phyloP scores from a whole-genome alignment of 2,888 invertebrate species.

The Rhogogaster chlorosoma region DNA sequence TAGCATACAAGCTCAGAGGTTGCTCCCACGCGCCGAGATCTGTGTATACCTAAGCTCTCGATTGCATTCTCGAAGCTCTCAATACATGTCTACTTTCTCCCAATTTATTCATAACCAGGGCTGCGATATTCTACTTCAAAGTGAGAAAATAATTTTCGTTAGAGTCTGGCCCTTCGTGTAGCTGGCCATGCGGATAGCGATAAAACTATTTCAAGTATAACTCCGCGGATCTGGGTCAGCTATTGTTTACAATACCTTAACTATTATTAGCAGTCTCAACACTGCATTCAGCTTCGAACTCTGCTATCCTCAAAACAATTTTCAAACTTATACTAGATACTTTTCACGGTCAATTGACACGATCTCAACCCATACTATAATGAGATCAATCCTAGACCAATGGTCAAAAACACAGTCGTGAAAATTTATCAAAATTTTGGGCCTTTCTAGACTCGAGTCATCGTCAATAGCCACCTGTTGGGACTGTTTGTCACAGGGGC shows the following conservation, averaged over 20 bases:
- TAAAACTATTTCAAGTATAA: slow-evolving; percentile 44
- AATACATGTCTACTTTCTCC: not conserved
- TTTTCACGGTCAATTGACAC: slow-evolving; percentile 11
- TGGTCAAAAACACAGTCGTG: not conserved
- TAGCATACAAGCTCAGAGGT: slow-evolving; percentile 18
- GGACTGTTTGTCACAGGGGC: not conserved
- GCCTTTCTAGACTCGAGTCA: too few relatives aligned
- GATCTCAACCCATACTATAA: not conserved
- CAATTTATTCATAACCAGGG: not conserved
- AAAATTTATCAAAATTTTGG: not conserved
- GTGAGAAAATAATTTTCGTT: not conserved
- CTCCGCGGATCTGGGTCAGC: slow-evolving; percentile 38
- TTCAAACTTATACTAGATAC: not conserved
- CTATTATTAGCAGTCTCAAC: slow-evolving; percentile 17
- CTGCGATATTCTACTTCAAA: not conserved
- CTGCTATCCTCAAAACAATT: slow-evolving; percentile 1
- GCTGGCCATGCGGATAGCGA: not conserved
- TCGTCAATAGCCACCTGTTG: not conserved
- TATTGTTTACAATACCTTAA: slow-evolving; percentile 42
- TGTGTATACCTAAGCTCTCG: not conserved
- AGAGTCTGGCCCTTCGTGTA: slow-evolving; percentile 6
- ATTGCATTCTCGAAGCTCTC: not conserved
- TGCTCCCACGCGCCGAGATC: slow-evolving; percentile 6
- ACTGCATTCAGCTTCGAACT: not conserved
- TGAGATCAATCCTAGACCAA: not conserved